A percentile compares a stretch with the other conserved stretches of the same genome.
Conservation (phyloP, 2,888 invertebrate species). For the Drosophila rellima region DNA sequence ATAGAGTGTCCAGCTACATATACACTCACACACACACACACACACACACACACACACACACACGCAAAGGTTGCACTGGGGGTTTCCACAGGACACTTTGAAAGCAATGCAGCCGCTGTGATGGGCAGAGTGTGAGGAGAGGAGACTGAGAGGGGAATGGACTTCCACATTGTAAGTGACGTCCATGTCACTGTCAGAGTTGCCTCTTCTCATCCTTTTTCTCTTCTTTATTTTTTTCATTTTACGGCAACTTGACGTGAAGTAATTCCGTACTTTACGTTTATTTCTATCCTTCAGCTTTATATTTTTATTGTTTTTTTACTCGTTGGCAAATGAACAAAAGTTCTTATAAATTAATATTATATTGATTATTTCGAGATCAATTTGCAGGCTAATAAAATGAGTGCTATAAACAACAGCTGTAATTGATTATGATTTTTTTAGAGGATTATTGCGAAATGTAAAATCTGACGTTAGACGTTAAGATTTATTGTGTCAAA, state of each 20-base stretch:
- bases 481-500: too few species aligned
- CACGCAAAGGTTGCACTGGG: slow-evolving; percentile 49
- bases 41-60: slow-evolving; percentile 34
- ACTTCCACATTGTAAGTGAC: slow-evolving; percentile 78
- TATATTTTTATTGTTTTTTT: not conserved
- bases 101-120: slow-evolving; percentile 45
- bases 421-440: not conserved
- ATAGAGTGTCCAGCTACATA: slow-evolving; percentile 79
- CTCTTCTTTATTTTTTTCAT: slow-evolving; percentile 25
- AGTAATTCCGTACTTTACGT: slow-evolving; percentile 31
- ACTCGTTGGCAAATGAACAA: not conserved
- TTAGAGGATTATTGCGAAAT: too few species aligned
- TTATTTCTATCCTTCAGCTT: slow-evolving; percentile 22
- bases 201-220: slow-evolving; percentile 35
- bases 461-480: too few species aligned
- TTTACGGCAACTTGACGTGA: slow-evolving; percentile 34
- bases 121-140: not conserved
- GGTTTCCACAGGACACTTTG: slow-evolving; percentile 46
- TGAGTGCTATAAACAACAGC: not conserved
- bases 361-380: slow-evolving; percentile 8
- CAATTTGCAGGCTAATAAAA: slow-evolving; percentile 1
- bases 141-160: slow-evolving; percentile 20
- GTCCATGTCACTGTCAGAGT: slow-evolving; percentile 77
- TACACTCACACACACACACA: slow-evolving; percentile 34
- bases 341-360: slow-evolving; percentile 25